A percentile compares a stretch with the other conserved stretches of the same genome.
These are phyloP conservation scores for Meloidogyne chitwoodi DNA, from an alignment of 1,140 invertebrate species.

Conservation along the genomic window DNA sequence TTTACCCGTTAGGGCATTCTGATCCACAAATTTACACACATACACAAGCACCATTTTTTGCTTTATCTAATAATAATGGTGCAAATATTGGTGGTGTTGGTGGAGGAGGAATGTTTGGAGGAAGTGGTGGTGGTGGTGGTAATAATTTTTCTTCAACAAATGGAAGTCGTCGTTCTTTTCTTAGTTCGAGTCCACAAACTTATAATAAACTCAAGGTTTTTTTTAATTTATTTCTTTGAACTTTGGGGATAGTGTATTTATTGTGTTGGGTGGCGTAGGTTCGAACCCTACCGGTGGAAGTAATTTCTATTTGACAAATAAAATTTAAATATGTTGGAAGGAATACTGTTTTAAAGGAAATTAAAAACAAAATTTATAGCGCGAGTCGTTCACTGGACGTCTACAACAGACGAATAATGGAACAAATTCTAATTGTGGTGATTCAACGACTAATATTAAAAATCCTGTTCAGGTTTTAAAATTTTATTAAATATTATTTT, in stretches of 20 bases:
- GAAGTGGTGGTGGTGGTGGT: background rate
- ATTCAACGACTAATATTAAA: background rate
- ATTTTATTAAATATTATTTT: background rate
- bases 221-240: background rate
- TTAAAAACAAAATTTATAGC: background rate
- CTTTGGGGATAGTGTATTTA: no score
- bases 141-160: background rate
- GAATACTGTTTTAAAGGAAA: no score
- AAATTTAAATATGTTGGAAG: no score
- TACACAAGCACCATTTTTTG: background rate
- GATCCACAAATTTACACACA: slow-evolving; percentile 57
- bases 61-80: background rate
- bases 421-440: background rate
- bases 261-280: background rate
- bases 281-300: background rate
- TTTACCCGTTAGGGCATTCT: slow-evolving; percentile 52
- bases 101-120: background rate
- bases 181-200: slow-evolving; percentile 29
- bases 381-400: background rate
- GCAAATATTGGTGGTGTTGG: background rate
- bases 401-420: background rate
- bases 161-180: slow-evolving; percentile 27
- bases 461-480: background rate
- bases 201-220: slow-evolving; percentile 24
- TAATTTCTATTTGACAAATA: no score